A percentile compares a stretch with the other conserved stretches of the same genome.
Evolutionary conservation across 2,797 vertebrate species (phyloP).

Genomic region (Centroberyx gerrardi): DNA sequence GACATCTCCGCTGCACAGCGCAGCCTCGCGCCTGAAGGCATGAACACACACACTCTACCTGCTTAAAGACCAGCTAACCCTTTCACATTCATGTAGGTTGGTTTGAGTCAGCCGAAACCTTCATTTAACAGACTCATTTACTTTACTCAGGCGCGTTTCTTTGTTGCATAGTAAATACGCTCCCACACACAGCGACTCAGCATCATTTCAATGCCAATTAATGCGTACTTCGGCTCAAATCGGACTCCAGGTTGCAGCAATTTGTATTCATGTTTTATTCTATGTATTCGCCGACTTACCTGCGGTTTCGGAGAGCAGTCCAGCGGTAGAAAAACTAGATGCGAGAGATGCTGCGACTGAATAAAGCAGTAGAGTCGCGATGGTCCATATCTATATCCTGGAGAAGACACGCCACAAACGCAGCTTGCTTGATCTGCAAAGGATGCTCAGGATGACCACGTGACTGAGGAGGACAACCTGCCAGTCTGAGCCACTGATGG

Average conservation of each 20-base stretch:
- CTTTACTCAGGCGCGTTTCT: slow-evolving; percentile 26
- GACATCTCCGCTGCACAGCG: background rate
- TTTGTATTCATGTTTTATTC: too few relatives aligned
- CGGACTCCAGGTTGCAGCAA: too few relatives aligned
- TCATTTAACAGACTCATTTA: background rate
- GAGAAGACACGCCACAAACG: slow-evolving; percentile 64
- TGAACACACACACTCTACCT: slow-evolving; percentile 15
- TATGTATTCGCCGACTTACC: slow-evolving; percentile 68
- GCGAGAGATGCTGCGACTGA: slow-evolving; percentile 55
- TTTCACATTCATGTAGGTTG: background rate
- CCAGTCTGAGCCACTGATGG: slow-evolving; percentile 34
- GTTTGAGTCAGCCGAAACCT: background rate
- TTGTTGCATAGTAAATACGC: slow-evolving; percentile 45
- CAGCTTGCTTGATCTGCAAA: slow-evolving; percentile 51
- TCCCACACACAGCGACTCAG: slow-evolving; percentile 43
- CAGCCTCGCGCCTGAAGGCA: background rate
- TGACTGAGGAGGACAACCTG: slow-evolving; percentile 72
- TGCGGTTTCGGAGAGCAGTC: slow-evolving; percentile 75
- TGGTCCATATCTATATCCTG: slow-evolving; percentile 56
- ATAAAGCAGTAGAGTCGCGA: slow-evolving; percentile 23
- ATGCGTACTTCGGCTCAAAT: slow-evolving; percentile 17
- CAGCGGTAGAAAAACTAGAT: slow-evolving; percentile 36
- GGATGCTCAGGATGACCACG: slow-evolving; percentile 74
- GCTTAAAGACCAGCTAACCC: background rate
- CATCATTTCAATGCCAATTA: slow-evolving; percentile 12